Conservation (phyloP, 2,888 invertebrate genomes). For the Catocala nupta region DNA sequence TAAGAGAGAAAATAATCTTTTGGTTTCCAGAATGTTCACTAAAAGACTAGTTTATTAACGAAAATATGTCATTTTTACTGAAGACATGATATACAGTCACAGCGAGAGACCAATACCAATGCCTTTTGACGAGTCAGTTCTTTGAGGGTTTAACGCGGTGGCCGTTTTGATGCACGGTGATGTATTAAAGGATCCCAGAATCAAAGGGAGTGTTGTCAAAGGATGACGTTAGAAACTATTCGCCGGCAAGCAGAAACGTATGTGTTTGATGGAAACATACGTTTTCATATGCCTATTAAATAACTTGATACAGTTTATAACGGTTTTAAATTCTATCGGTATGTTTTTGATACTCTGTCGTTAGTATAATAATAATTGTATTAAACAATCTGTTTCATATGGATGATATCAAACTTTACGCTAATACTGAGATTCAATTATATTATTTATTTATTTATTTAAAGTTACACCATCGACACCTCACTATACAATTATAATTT, state of each 20-base stretch:
- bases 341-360: too few relatives aligned
- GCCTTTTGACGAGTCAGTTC: slow-evolving; percentile 36
- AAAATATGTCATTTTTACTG: background rate
- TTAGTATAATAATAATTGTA: too few relatives aligned
- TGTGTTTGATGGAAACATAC: slow-evolving; percentile 40
- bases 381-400: too few relatives aligned
- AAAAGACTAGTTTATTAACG: background rate
- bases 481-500: too few relatives aligned
- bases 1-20: too few relatives aligned
- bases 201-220: slow-evolving; percentile 50
- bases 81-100: slow-evolving; percentile 8
- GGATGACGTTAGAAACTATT: slow-evolving; percentile 26
- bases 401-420: too few relatives aligned
- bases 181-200: slow-evolving; percentile 33
- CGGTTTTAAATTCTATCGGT: too few relatives aligned
- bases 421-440: too few relatives aligned
- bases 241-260: slow-evolving; percentile 19
- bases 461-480: too few relatives aligned
- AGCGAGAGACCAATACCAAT: slow-evolving; percentile 30
- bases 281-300: slow-evolving; percentile 32
- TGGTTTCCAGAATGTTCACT: too few relatives aligned
- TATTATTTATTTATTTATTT: too few relatives aligned
- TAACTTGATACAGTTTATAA: background rate
- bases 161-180: slow-evolving; percentile 30
- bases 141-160: slow-evolving; percentile 37